Percentiles rank a stretch among this genome's conserved stretches.
These are phyloP conservation scores for Coregonus clupeaformis DNA, from an alignment of 2,113 vertebrate species.

Conservation along the genomic window DNA sequence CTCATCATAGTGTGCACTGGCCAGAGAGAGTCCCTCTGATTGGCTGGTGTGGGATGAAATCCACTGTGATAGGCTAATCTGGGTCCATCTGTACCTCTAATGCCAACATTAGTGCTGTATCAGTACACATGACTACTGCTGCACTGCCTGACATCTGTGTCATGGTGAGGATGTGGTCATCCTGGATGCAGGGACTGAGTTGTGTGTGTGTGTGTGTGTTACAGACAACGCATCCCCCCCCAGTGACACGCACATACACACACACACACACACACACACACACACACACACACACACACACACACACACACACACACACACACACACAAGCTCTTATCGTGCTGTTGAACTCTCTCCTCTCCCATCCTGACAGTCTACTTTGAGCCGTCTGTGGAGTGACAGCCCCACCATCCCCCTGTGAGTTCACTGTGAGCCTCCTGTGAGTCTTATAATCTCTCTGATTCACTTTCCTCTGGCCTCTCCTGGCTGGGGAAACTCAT, in stretches of 20 bases:
- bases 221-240: slow-evolving; percentile 81
- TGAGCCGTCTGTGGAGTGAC: slow-evolving; percentile 1
- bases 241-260: too few species aligned
- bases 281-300: too few species aligned
- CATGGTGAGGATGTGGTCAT: neutral
- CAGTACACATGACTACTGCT: neutral
- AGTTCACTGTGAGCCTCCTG: slow-evolving; percentile 37
- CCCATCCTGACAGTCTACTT: too few species aligned
- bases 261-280: slow-evolving; percentile 16
- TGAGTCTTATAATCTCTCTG: slow-evolving; percentile 2
- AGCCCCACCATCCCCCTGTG: slow-evolving; percentile 39
- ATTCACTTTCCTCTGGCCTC: neutral
- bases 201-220: slow-evolving; percentile 18
- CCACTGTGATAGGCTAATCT: neutral
- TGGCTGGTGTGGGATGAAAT: neutral
- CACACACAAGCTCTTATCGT: slow-evolving; percentile 17
- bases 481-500: neutral
- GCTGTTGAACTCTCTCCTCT: neutral
- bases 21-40: neutral
- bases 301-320: slow-evolving; percentile 4
- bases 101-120: neutral
- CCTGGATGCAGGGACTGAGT: neutral
- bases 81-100: neutral
- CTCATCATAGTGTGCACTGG: neutral
- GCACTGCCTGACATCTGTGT: neutral